phyloP scores from a whole-genome alignment of 2,113 vertebrate species.

The Anarrhichthys ocellatus region DNA sequence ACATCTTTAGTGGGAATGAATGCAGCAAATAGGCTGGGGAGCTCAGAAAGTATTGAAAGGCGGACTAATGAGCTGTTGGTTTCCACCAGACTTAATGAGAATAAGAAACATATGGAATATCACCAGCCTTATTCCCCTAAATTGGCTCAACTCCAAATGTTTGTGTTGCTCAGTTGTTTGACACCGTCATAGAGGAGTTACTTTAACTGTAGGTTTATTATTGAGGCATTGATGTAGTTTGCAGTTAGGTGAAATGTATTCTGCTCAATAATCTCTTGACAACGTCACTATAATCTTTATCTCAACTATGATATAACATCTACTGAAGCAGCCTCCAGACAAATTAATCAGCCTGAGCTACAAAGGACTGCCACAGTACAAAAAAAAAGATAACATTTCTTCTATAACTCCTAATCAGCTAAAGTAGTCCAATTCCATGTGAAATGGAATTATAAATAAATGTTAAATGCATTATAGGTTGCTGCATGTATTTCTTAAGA shows the following conservation, averaged over 20 bases:
- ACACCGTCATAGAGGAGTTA: background rate
- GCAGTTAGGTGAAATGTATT: constrained; percentile 2
- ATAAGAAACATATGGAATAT: no score
- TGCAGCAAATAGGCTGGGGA: background rate
- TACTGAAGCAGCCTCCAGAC: background rate
- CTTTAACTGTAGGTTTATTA: background rate
- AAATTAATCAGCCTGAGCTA: constrained; percentile 22
- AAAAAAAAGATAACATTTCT: background rate
- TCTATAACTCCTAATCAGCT: background rate
- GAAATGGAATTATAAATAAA: constrained; percentile 6
- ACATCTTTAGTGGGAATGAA: background rate
- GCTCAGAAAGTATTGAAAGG: background rate
- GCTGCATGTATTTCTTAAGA: constrained; percentile 4
- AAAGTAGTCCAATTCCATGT: background rate
- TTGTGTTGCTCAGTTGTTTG: background rate
- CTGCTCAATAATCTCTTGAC: background rate
- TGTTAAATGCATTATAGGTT: constrained; percentile 1
- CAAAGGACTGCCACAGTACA: background rate
- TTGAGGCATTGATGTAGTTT: background rate
- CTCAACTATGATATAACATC: background rate
- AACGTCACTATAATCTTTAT: constrained; percentile 3
- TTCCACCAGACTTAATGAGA: background rate
- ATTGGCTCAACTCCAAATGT: background rate
- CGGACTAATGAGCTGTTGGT: no score
- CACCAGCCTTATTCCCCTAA: background rate